Base-by-base conservation (phyloP, 2,888 invertebrate genomes). In the Eremobia ochroleuca region DNA sequence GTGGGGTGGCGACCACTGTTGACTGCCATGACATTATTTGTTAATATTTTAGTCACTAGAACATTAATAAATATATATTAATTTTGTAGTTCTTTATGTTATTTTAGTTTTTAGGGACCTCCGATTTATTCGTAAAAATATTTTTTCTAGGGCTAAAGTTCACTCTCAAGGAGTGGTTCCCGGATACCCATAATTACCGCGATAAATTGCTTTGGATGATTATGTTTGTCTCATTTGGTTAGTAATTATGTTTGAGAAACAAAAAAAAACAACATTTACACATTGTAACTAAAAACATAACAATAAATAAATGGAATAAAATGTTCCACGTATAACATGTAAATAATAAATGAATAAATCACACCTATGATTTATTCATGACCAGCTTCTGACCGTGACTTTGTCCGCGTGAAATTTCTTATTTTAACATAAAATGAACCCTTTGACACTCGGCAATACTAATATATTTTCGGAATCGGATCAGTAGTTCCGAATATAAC, bases 1-100 rank as follows among this genome's bases (percentile, higher is more conserved):
- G 37, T 72, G 4, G 58, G 64, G 77, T 67, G 46, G n/a, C 34
- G 18, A 34, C 34, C 21, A 28, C 68, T 46, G 70, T 70, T 61
- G 43, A 58, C 25, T 15, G 52, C 28, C 6, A 15, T 25, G 15
- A 18, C 18, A 58, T n/a, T 49, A 49, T n/a, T 21, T 31, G 8
- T 11, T 68, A 34, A n/a, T 68, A 55, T 52, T 52, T 52, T 18
- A 18, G 25, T 67, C 34, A 18, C 5, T 34, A 18, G 0, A 11
- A 64, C 28, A 34, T 31, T 46, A 25, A 25, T 52, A 11, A 5
- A 5, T 6, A 9, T 15, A 28, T 52, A 0, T 25, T 28, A 18
- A 28, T 37, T 5, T 49, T 49, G 2, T 49, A 21, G 21, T 21
- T 49, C 21, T 28, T 40, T 40, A 28, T 21, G 28, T 43, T 28